phyloP scores from a whole-genome alignment of 2,888 invertebrate species.

The Agrilus cyanescens region DNA sequence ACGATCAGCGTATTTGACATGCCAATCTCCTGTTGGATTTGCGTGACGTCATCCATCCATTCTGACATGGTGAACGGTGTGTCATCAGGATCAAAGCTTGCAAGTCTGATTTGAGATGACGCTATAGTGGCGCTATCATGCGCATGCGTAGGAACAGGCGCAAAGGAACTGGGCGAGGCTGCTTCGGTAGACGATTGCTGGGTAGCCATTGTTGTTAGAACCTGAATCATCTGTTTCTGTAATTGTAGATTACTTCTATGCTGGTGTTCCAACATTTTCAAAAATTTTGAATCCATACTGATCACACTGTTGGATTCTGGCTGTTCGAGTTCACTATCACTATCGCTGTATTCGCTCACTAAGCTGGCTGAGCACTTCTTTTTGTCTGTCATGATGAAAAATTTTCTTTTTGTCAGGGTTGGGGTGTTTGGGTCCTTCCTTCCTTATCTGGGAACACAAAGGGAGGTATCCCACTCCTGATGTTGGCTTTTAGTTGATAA shows the following conservation, averaged over 20 bases:
- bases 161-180: neutral
- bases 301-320: too few relatives aligned
- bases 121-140: neutral
- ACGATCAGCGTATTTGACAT: constrained; percentile 9
- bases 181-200: neutral
- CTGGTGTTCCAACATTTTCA: constrained; percentile 1
- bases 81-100: constrained; percentile 10
- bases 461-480: too few relatives aligned
- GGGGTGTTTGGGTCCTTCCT: too few relatives aligned
- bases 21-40: constrained; percentile 10
- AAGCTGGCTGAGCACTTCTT: too few relatives aligned
- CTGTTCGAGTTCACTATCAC: too few relatives aligned
- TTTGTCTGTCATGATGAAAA: too few relatives aligned
- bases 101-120: constrained; percentile 6
- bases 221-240: constrained; percentile 8
- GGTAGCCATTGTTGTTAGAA: constrained; percentile 8
- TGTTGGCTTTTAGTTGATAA: too few relatives aligned
- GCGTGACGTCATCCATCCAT: constrained; percentile 11
- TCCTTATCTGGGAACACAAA: too few relatives aligned
- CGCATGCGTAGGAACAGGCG: constrained; percentile 1
- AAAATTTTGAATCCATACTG: too few relatives aligned
- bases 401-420: too few relatives aligned
- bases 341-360: too few relatives aligned
- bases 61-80: constrained; percentile 9
- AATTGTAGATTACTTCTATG: constrained; percentile 8